Evolutionary conservation across 2,888 invertebrate species (phyloP), one percentile per base, ranked within the genome.

Genomic region (Trichacis sp.): DNA sequence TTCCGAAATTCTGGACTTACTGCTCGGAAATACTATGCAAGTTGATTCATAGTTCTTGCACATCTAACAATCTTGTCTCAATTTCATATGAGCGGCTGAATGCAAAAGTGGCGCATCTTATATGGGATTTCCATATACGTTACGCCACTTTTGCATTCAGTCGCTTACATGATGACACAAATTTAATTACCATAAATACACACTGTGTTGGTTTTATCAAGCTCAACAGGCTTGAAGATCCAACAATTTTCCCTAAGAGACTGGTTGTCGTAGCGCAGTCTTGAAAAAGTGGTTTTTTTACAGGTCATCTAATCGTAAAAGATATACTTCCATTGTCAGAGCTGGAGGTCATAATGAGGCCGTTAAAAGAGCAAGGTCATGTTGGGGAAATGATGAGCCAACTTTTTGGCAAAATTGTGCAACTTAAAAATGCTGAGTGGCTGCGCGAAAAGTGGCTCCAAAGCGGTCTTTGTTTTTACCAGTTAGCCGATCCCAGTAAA

Each of bases 1-100:
- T 95, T 81, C 96, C 96, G 30, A 92, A 90, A 85, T 86, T 95
- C 64, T 95, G 93, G 90, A 88, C 89, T 64, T 93, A 93, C 83
- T 86, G 94, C 77, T 92, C 91, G 53, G 92, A 93, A 85, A 88
- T 94, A 78, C 85, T 94, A 70, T 85, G 86, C 78, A 80, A 81
- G 82, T 79, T 48, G 33, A 40, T 52, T 19, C 46, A 43, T 1
- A 20, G 20, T 38, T 51, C 18, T 47, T 11, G 30, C 52, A 42
- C 48, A 40, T 33, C 6, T 19, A n/a, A 15, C n/a, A n/a, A n/a
- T n/a, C n/a, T n/a, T n/a, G n/a, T n/a, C n/a, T n/a, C 40, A 15
- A 43, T 12, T 43, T n/a, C 15, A 51, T 20, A n/a, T n/a, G n/a
- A n/a, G n/a, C n/a, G n/a, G n/a, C n/a, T n/a, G n/a, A n/a, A n/a